These are phyloP conservation scores for Phataginus tricuspis DNA, from an alignment of 2,797 vertebrate genomes.

Conservation along the genomic window DNA sequence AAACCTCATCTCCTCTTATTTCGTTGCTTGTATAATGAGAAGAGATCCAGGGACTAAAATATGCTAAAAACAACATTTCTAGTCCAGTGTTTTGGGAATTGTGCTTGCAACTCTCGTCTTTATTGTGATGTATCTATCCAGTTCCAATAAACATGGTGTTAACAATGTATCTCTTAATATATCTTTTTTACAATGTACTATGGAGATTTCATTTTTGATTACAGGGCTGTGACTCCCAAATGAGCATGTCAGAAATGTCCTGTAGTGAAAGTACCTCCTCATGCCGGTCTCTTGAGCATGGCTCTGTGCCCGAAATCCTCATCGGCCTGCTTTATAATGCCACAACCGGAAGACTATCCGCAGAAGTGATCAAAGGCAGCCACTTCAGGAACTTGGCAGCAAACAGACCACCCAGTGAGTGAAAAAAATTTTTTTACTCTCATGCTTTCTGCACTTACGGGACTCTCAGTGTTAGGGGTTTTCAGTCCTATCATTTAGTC, in stretches of 20 bases:
- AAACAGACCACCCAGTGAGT: slow-evolving; percentile 99
- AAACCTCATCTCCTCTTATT: slow-evolving; percentile 58
- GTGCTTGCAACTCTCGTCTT: neutral
- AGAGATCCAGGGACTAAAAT: neutral
- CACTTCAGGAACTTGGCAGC: slow-evolving; percentile 98
- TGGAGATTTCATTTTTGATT: slow-evolving; percentile 69
- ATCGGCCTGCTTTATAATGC: slow-evolving; percentile 97
- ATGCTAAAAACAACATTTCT: slow-evolving; percentile 44
- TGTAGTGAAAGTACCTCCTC: slow-evolving; percentile 96
- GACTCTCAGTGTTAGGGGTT: slow-evolving; percentile 66
- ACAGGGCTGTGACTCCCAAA: slow-evolving; percentile 95
- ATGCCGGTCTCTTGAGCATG: slow-evolving; percentile 96
- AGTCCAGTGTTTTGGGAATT: neutral
- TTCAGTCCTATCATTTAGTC: slow-evolving; percentile 82
- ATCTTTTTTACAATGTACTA: neutral
- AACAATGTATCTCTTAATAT: slow-evolving; percentile 28
- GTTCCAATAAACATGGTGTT: slow-evolving; percentile 1
- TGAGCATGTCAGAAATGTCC: slow-evolving; percentile 95
- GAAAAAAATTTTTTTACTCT: slow-evolving; percentile 82
- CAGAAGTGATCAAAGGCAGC: slow-evolving; percentile 99
- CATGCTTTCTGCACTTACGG: slow-evolving; percentile 80
- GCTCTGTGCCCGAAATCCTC: slow-evolving; percentile 95
- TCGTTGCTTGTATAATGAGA: neutral
- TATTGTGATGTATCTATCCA: slow-evolving; percentile 23
- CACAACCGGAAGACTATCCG: slow-evolving; percentile 97